A percentile compares a stretch with the other conserved stretches of the same genome.
Conservation (phyloP, 2,797 vertebrate genomes). For the Enteromius radiatus region DNA sequence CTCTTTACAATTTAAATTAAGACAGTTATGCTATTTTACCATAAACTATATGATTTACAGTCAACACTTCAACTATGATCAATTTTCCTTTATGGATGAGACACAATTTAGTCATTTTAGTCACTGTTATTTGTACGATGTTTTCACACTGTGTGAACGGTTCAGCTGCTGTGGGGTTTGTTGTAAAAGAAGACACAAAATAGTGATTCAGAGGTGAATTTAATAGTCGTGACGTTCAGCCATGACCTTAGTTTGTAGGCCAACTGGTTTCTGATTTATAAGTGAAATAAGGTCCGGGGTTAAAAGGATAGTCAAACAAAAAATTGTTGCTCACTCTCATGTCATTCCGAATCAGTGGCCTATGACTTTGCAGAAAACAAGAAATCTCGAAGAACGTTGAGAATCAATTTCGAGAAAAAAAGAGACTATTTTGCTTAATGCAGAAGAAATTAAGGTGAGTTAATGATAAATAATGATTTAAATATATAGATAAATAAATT, state of each 20-base stretch:
- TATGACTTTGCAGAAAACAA: not conserved
- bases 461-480: too few species aligned
- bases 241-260: not conserved
- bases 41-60: not conserved
- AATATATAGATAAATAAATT: too few species aligned
- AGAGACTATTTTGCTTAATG: too few species aligned
- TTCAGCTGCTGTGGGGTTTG: not conserved
- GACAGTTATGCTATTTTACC: not conserved
- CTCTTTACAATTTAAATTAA: not conserved
- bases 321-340: not conserved
- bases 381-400: not conserved
- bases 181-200: not conserved
- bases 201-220: not conserved
- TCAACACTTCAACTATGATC: not conserved
- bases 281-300: constrained; percentile 7
- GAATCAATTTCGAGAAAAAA: not conserved
- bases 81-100: not conserved
- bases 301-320: not conserved
- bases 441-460: too few species aligned
- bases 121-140: not conserved
- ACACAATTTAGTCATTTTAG: not conserved
- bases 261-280: not conserved
- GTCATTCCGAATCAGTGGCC: not conserved
- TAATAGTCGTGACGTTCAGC: not conserved
- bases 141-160: not conserved